These are phyloP conservation scores for Heterodera schachtii DNA, from an alignment of 1,140 invertebrate species.

Conservation along the genomic window DNA sequence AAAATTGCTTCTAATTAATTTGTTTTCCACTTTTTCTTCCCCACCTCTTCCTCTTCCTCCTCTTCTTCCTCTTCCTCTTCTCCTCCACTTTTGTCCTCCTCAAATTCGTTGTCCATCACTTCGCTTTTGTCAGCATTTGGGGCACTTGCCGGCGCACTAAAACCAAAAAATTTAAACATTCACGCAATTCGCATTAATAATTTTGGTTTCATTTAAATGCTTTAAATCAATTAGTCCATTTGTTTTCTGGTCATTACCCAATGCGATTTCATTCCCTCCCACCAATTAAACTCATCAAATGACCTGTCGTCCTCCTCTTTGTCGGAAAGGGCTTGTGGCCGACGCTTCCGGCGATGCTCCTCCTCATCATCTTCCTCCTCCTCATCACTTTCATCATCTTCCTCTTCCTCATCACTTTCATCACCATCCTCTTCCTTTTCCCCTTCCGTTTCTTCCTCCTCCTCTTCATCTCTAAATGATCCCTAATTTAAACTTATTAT, in stretches of 20 bases:
- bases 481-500: no score
- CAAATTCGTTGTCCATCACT: background rate
- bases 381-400: background rate
- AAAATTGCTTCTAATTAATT: no score
- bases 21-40: no score
- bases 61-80: background rate
- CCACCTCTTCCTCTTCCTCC: background rate
- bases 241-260: no score
- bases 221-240: no score
- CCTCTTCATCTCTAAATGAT: background rate
- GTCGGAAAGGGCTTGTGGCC: background rate
- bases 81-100: background rate
- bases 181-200: no score
- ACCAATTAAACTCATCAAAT: no score
- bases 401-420: background rate
- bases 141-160: background rate
- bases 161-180: background rate
- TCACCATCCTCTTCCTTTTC: background rate
- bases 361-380: background rate
- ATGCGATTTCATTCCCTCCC: no score
- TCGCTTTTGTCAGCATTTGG: background rate
- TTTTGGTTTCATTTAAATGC: no score
- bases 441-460: background rate
- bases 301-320: background rate
- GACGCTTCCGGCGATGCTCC: background rate